Conservation (phyloP, 2,797 vertebrate genomes). For the Chlorospingus semifuscus region DNA sequence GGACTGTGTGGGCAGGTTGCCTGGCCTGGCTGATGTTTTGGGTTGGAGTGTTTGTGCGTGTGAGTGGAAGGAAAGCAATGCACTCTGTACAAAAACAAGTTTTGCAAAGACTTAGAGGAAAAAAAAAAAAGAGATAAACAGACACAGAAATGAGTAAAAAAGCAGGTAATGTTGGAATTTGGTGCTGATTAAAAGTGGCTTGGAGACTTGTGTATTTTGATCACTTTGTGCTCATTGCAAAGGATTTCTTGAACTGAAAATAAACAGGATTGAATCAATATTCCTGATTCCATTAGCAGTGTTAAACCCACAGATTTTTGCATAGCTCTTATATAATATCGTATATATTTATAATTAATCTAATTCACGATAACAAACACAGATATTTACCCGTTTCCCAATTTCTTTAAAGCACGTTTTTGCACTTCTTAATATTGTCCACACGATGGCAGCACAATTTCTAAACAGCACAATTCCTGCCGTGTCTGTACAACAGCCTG, state of each 20-base stretch:
- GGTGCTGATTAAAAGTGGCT: background rate
- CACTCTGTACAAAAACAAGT: background rate
- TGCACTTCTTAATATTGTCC: background rate
- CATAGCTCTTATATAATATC: background rate
- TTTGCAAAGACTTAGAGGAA: background rate
- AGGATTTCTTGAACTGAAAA: background rate
- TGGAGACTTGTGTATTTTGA: background rate
- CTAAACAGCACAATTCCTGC: background rate
- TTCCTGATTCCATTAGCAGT: background rate
- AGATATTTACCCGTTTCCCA: background rate
- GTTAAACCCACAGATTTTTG: background rate
- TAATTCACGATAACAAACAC: accelerated
- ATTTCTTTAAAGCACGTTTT: background rate
- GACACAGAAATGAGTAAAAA: background rate
- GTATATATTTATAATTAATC: background rate
- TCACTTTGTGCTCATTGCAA: background rate
- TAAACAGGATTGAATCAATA: background rate
- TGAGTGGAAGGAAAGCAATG: background rate
- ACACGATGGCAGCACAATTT: constrained; percentile 50
- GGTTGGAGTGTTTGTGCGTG: background rate
- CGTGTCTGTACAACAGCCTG: background rate
- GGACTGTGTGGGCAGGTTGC: constrained; percentile 5
- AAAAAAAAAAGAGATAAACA: background rate
- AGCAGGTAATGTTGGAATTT: background rate
- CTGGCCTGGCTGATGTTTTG: background rate